phyloP scores from a whole-genome alignment of 2,113 vertebrate species.

The Hemiscyllium ocellatum region DNA sequence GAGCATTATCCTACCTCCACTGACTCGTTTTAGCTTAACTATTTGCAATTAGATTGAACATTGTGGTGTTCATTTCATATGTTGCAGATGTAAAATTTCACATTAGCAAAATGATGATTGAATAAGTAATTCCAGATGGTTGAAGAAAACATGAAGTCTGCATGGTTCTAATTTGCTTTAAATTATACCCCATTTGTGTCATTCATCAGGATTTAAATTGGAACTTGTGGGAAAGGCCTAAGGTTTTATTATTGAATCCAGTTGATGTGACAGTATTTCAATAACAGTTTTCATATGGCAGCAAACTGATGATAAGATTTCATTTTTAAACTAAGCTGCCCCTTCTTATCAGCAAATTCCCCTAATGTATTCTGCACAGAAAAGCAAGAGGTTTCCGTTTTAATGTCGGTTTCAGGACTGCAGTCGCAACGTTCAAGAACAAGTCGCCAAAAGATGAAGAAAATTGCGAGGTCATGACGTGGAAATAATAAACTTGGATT shows the following conservation, averaged over 20 bases:
- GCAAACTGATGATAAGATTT: neutral
- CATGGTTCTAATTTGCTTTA: constrained; percentile 33
- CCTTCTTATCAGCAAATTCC: neutral
- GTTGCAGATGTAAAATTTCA: constrained; percentile 16
- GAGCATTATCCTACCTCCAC: neutral
- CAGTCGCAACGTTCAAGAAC: neutral
- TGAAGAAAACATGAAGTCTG: neutral
- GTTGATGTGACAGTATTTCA: constrained; percentile 15
- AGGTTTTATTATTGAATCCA: neutral
- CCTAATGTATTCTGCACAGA: neutral
- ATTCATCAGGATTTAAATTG: constrained; percentile 30
- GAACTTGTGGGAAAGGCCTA: constrained; percentile 25
- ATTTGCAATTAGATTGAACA: neutral
- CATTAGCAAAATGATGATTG: constrained; percentile 33
- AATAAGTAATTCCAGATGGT: constrained; percentile 17
- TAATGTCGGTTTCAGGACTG: neutral
- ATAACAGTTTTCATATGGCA: constrained; percentile 2
- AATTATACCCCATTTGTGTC: constrained; percentile 30
- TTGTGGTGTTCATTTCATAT: constrained; percentile 26
- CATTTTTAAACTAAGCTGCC: neutral
- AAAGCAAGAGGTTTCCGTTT: neutral
- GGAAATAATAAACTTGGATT: neutral
- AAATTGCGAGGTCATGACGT: neutral
- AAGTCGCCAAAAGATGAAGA: neutral
- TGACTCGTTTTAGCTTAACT: neutral